Conservation (phyloP, 2,888 invertebrate genomes). For the Carabus problematicus region DNA sequence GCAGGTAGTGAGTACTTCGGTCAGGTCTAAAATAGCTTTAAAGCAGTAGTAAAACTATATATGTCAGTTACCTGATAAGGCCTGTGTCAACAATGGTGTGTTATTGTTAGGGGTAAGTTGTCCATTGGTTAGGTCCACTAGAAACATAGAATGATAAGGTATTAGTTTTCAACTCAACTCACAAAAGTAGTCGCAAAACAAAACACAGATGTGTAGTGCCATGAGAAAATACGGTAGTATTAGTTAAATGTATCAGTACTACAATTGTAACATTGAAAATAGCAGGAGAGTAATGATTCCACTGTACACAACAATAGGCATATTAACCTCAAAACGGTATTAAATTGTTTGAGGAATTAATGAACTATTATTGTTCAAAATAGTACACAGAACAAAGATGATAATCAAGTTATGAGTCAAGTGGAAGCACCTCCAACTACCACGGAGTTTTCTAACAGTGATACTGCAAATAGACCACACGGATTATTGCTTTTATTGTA, state of each 20-base stretch:
- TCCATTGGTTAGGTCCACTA: constrained; percentile 94
- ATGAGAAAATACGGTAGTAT: not conserved
- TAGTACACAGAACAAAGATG: too few relatives aligned
- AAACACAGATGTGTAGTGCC: not conserved
- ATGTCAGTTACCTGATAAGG: constrained; percentile 82
- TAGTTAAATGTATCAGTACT: not conserved
- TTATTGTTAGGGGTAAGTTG: constrained; percentile 96
- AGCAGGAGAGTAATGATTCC: not conserved
- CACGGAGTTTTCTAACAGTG: too few relatives aligned
- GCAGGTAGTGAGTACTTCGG: too few relatives aligned
- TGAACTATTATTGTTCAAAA: too few relatives aligned
- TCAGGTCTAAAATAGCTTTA: too few relatives aligned
- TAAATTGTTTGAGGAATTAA: too few relatives aligned
- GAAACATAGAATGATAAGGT: constrained; percentile 49
- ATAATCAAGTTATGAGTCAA: too few relatives aligned
- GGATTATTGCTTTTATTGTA: too few relatives aligned
- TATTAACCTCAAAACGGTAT: too few relatives aligned
- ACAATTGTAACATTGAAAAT: not conserved
- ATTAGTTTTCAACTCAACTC: constrained; percentile 21
- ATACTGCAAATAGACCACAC: too few relatives aligned
- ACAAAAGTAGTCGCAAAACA: not conserved
- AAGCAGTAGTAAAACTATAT: not conserved
- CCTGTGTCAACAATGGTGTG: constrained; percentile 94
- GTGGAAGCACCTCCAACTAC: too few relatives aligned
- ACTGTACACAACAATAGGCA: too few relatives aligned